Evolutionary conservation across 2,113 vertebrate genomes (phyloP).

Genomic region (Dromiciops gliroides): DNA sequence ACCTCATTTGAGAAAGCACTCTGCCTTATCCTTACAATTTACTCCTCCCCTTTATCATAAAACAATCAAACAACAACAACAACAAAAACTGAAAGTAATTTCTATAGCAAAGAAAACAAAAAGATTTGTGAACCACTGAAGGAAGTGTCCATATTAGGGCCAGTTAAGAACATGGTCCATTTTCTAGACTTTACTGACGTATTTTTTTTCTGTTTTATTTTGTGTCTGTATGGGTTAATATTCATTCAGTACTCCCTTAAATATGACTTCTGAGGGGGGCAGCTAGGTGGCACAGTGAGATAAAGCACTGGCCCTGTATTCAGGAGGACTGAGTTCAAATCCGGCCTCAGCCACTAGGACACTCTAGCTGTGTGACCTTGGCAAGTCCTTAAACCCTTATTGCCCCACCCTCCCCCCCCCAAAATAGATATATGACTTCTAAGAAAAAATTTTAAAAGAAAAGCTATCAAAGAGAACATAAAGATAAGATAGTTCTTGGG

Average conservation of each 20-base stretch:
- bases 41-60: not conserved
- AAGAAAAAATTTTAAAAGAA: constrained; percentile 50
- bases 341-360: too few species aligned
- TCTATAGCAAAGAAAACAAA: not conserved
- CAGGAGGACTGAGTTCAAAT: too few species aligned
- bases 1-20: not conserved
- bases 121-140: not conserved
- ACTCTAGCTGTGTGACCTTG: too few species aligned
- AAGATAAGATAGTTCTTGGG: too few species aligned
- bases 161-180: constrained; percentile 31
- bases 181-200: not conserved
- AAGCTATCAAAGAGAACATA: constrained; percentile 33
- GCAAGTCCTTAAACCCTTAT: too few species aligned
- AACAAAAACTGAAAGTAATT: not conserved
- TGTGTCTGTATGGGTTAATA: not conserved
- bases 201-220: constrained; percentile 31
- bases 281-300: too few species aligned
- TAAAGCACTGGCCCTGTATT: too few species aligned
- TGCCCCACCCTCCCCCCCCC: too few species aligned
- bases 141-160: constrained; percentile 3
- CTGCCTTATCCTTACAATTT: not conserved
- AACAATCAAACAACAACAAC: not conserved
- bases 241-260: too few species aligned
- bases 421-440: constrained; percentile 43
- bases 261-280: constrained; percentile 39